Percentiles rank a stretch among this genome's conserved stretches.
Conservation (phyloP, 2,113 vertebrate genomes). For the Rhagologus leucostigma region DNA sequence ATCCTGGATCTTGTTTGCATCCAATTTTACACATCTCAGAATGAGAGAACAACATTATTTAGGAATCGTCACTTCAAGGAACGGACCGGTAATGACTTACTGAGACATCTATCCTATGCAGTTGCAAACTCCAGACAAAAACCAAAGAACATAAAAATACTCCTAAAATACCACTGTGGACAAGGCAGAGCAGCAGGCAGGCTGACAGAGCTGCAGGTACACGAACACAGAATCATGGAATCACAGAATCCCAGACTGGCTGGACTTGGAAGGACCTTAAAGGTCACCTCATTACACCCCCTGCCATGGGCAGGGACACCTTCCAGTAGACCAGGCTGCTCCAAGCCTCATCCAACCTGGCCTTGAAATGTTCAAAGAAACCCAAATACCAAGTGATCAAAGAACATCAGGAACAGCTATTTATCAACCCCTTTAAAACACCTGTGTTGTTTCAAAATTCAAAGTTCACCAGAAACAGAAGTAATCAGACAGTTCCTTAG, state of each 20-base stretch:
- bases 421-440: not conserved
- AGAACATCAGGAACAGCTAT: not conserved
- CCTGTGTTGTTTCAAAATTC: not conserved
- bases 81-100: not conserved
- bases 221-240: not conserved
- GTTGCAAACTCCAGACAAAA: not conserved
- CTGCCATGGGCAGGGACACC: not conserved
- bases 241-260: not conserved
- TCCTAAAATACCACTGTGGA: not conserved
- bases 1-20: slow-evolving; percentile 18
- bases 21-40: slow-evolving; percentile 18
- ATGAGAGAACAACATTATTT: not conserved
- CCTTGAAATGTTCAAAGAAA: not conserved
- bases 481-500: not conserved
- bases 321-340: not conserved
- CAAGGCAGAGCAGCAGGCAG: not conserved
- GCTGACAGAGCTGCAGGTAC: not conserved
- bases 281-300: not conserved
- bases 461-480: not conserved
- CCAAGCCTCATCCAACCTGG: not conserved
- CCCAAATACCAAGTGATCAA: not conserved
- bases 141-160: not conserved
- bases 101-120: not conserved
- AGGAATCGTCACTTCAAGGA: slow-evolving; percentile 11
- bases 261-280: not conserved